Evolutionary conservation across 2,113 vertebrate genomes (phyloP).

Genomic region (Carassius auratus): DNA sequence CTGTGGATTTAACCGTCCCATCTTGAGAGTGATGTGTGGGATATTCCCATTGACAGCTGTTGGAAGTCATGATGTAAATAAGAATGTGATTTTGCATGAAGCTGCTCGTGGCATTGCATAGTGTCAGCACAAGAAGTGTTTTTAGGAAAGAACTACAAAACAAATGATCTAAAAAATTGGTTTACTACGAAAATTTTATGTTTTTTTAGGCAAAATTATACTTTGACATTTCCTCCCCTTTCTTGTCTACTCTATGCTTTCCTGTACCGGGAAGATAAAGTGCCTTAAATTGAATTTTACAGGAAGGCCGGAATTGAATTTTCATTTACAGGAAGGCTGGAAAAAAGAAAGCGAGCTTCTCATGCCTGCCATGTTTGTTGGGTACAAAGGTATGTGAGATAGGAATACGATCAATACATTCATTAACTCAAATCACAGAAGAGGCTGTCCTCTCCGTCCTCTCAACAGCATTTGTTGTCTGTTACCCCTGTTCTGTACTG

Average conservation of each 20-base stretch:
- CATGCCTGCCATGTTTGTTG: not conserved
- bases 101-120: not conserved
- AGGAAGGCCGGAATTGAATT: too few relatives aligned
- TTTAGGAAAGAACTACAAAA: not conserved
- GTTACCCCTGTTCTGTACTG: not conserved
- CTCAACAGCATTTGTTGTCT: not conserved
- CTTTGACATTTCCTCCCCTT: not conserved
- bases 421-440: not conserved
- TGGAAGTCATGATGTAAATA: not conserved
- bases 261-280: not conserved
- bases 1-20: not conserved
- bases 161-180: not conserved
- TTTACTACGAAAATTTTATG: not conserved
- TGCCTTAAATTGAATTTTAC: too few relatives aligned
- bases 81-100: not conserved
- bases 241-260: not conserved
- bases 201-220: not conserved
- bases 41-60: constrained; percentile 9
- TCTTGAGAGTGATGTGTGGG: not conserved
- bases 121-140: not conserved
- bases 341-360: constrained; percentile 4
- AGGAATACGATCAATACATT: constrained; percentile 2
- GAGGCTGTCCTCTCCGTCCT: not conserved
- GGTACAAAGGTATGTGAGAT: constrained; percentile 38
- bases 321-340: too few relatives aligned